Base-by-base conservation (phyloP, 2,888 invertebrate genomes). In the Eristalis tenax region DNA sequence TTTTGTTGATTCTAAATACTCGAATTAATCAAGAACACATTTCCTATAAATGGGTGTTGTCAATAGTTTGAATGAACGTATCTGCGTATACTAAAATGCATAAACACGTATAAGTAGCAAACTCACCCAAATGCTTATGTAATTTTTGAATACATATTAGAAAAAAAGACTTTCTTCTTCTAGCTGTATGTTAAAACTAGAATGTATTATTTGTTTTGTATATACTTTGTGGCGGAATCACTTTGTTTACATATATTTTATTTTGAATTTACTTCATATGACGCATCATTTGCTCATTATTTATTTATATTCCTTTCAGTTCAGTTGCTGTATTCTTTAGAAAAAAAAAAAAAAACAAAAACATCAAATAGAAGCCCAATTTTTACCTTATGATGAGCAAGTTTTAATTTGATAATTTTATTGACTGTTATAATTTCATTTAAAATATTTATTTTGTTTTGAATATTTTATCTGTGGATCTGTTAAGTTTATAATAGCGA, bases 351-450 rank as follows among this genome's bases (percentile, higher is more conserved):
- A 28, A 69, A 70, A 8, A 22, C 18, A 64, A 8, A 28, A 40
- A 22, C 23, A 23, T 13, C 23, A 23, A 57, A 26, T 26, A 76
- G 50, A 50, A 50, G 50, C 28, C 22, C 5, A 43, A 32, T 43
- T 23, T 76, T 84, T 22, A 50, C 50, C 57, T 66, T 82, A 68
- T 74, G 63, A 71, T 82, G 40, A 65, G 65, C 77, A 74, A 75
- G 38, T 77, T 82, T 70, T 82, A 75, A 74, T 82, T 86, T 86
- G 50, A 56, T 82, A 70, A 86, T 43, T 86, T 86, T 78, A 86
- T 74, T 74, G 22, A 10, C 50, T 73, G 50, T 78, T 83, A 66
- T 57, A 82, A 86, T 83, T 82, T 78, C 6, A 13, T 38, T 18
- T 5, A 61, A 22, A 74, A 66, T 26, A 78, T 40, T 56, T 73